Conservation (phyloP, 2,888 invertebrate species). For the Drosophila paracracens region DNA sequence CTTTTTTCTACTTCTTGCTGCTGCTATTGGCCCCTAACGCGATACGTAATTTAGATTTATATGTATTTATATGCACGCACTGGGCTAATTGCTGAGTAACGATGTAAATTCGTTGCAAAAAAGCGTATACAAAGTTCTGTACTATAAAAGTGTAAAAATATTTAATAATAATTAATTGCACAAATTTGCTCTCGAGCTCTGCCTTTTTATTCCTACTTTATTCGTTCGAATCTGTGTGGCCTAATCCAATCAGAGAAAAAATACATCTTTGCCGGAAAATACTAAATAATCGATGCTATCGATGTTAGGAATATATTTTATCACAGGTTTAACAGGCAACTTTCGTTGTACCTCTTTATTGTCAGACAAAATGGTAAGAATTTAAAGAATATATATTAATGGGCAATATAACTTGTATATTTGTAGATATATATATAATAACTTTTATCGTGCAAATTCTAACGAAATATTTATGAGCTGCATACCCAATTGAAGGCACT, state of each 20-base stretch:
- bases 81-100: constrained; percentile 47
- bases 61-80: constrained; percentile 57
- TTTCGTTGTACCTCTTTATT: background rate
- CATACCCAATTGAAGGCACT: background rate
- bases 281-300: background rate
- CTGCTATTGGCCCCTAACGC: constrained; percentile 57
- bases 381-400: background rate
- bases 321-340: background rate
- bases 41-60: constrained; percentile 66
- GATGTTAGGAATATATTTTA: background rate
- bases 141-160: constrained; percentile 54
- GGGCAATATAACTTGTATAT: background rate
- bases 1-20: constrained; percentile 46
- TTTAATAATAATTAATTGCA: constrained; percentile 55
- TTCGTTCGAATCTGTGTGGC: constrained; percentile 41
- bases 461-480: background rate
- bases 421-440: background rate
- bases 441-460: background rate
- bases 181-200: constrained; percentile 42
- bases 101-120: constrained; percentile 32
- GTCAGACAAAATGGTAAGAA: background rate
- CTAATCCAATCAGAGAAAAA: constrained; percentile 4
- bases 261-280: constrained; percentile 14
- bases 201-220: constrained; percentile 55
- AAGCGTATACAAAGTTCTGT: constrained; percentile 35